These are phyloP conservation scores for Ericerus pela DNA, from an alignment of 1,140 invertebrate genomes.

Conservation along the genomic window DNA sequence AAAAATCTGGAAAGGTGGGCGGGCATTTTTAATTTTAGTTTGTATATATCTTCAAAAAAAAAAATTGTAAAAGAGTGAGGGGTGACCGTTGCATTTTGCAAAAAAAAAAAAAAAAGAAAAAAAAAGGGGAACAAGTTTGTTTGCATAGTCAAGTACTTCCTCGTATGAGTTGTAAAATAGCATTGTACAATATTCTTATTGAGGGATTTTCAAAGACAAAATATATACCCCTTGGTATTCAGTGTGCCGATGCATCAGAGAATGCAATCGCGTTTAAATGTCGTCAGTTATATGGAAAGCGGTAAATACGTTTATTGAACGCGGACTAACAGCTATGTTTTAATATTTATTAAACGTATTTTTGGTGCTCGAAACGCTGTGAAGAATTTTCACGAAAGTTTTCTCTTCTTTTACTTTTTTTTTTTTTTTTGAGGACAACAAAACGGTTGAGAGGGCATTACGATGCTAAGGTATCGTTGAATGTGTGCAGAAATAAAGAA, in stretches of 20 bases:
- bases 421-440: too few species aligned
- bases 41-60: slow-evolving; percentile 2
- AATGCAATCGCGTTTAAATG: slow-evolving; percentile 5
- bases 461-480: too few species aligned
- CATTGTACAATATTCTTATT: slow-evolving; percentile 10
- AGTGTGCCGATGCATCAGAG: slow-evolving; percentile 7
- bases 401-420: too few species aligned
- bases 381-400: too few species aligned
- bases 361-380: too few species aligned
- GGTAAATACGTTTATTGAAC: too few species aligned
- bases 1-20: slow-evolving; percentile 4
- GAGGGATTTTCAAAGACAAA: slow-evolving; percentile 6
- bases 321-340: too few species aligned
- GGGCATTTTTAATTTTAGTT: slow-evolving; percentile 11
- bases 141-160: slow-evolving; percentile 8
- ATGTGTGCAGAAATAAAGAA: too few species aligned
- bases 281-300: slow-evolving; percentile 8
- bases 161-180: slow-evolving; percentile 11
- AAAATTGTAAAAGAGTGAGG: neutral
- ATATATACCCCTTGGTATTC: too few species aligned
- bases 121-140: slow-evolving; percentile 11
- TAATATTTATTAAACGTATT: too few species aligned
- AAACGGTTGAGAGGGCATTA: too few species aligned
- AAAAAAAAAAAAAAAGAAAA: too few species aligned
- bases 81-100: neutral